Percentiles rank a stretch among this genome's conserved stretches.
Evolutionary conservation across 2,113 vertebrate species (phyloP).

Genomic region (Corythaixoides concolor): DNA sequence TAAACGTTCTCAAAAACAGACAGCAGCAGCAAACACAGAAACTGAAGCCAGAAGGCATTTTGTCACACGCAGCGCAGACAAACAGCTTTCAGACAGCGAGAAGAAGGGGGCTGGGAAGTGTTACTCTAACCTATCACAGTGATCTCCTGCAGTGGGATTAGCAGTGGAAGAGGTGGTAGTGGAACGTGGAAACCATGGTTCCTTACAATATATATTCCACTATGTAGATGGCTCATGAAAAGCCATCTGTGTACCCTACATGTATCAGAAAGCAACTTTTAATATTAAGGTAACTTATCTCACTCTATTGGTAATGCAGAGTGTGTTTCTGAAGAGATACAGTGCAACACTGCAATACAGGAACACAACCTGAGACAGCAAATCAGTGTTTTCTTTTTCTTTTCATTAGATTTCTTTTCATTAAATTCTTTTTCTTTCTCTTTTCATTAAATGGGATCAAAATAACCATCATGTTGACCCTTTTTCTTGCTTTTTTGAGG

Average conservation of each 20-base stretch:
- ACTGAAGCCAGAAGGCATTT: not conserved
- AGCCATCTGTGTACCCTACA: fast-evolving
- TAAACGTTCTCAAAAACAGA: not conserved
- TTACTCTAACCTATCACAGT: not conserved
- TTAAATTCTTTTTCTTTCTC: not conserved
- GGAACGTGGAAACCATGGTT: not conserved
- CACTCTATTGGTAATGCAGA: not conserved
- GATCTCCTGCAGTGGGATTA: not conserved
- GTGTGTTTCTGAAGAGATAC: not conserved
- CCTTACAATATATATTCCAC: not conserved
- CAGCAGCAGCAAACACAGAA: not conserved
- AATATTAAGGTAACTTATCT: not conserved
- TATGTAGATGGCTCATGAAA: not conserved
- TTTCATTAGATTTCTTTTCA: not conserved
- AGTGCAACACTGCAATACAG: not conserved
- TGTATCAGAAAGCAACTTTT: not conserved
- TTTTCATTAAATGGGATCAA: not conserved
- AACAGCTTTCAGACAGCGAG: not conserved
- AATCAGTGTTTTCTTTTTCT: not conserved
- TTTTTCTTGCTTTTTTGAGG: not conserved
- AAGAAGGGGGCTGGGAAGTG: not conserved
- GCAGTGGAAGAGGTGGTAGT: not conserved
- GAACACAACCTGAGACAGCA: not conserved
- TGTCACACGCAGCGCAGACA: not conserved
- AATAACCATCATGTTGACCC: not conserved